A percentile compares a stretch with the other conserved stretches of the same genome.
phyloP scores from a whole-genome alignment of 2,888 invertebrate genomes.

The Adelphocoris suturalis region DNA sequence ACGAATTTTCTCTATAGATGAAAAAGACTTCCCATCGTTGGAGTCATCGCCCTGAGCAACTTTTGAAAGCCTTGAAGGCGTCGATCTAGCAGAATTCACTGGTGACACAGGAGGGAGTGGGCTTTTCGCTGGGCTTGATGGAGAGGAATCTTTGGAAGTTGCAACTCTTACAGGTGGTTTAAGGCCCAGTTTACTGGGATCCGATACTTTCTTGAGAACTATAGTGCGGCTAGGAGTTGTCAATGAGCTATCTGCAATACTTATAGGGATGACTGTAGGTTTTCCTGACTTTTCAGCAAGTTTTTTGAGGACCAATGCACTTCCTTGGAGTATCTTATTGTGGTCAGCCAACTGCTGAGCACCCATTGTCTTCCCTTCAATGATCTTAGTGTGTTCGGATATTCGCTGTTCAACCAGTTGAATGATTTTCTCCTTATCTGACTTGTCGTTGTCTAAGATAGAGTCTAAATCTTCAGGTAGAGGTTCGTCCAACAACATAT shows the following conservation, averaged over 20 bases:
- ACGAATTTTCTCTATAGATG: constrained; percentile 56
- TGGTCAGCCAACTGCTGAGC: constrained; percentile 65
- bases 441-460: constrained; percentile 39
- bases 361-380: constrained; percentile 59
- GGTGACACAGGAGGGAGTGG: background rate
- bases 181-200: constrained; percentile 51
- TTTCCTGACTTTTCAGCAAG: constrained; percentile 66
- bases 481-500: background rate
- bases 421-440: constrained; percentile 64
- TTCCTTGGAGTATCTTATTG: constrained; percentile 67
- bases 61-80: background rate
- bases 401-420: constrained; percentile 67
- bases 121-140: constrained; percentile 15
- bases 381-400: constrained; percentile 68
- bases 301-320: constrained; percentile 65
- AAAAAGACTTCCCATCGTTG: background rate
- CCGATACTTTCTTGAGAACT: constrained; percentile 54
- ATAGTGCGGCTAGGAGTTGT: constrained; percentile 27
- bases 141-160: constrained; percentile 2
- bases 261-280: constrained; percentile 45
- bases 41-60: background rate
- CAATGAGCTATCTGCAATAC: background rate
- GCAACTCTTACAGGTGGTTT: background rate
- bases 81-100: background rate
- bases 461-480: background rate